These are phyloP conservation scores for Agrochola lota DNA, from an alignment of 2,888 invertebrate genomes.

Conservation along the genomic window DNA sequence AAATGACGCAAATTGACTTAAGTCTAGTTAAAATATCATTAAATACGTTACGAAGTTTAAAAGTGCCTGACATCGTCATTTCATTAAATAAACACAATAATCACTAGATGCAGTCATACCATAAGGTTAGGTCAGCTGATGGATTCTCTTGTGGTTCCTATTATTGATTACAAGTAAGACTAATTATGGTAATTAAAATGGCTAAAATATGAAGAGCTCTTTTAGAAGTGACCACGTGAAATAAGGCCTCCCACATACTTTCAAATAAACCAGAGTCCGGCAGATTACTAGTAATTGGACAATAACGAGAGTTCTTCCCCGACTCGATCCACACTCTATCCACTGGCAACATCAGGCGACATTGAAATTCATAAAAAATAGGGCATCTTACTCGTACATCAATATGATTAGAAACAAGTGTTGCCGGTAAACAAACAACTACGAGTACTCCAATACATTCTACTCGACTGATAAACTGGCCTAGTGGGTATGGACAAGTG, in stretches of 20 bases:
- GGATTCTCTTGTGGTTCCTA: not conserved
- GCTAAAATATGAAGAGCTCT: not conserved
- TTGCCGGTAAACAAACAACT: slow-evolving; percentile 12
- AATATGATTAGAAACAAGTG: not conserved
- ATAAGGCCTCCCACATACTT: not conserved
- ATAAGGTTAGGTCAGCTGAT: not conserved
- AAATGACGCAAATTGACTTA: not conserved
- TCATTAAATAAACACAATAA: too few species aligned
- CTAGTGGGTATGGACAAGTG: slow-evolving; percentile 9
- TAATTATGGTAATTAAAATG: not conserved
- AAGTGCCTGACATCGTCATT: slow-evolving; percentile 9
- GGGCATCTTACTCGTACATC: not conserved
- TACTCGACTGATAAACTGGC: slow-evolving; percentile 25
- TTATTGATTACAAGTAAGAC: not conserved
- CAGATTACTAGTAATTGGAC: not conserved
- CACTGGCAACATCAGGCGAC: not conserved
- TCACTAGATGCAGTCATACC: not conserved
- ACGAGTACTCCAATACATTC: slow-evolving; percentile 2
- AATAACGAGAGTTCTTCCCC: not conserved
- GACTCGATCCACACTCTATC: not conserved
- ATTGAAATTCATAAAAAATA: slow-evolving; percentile 17
- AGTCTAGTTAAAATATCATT: slow-evolving; percentile 29
- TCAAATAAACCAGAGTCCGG: not conserved
- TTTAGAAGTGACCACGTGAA: not conserved
- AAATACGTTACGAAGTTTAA: slow-evolving; percentile 14